Base-by-base conservation (phyloP, 2,113 vertebrate genomes). In the Macrotis lagotis region DNA sequence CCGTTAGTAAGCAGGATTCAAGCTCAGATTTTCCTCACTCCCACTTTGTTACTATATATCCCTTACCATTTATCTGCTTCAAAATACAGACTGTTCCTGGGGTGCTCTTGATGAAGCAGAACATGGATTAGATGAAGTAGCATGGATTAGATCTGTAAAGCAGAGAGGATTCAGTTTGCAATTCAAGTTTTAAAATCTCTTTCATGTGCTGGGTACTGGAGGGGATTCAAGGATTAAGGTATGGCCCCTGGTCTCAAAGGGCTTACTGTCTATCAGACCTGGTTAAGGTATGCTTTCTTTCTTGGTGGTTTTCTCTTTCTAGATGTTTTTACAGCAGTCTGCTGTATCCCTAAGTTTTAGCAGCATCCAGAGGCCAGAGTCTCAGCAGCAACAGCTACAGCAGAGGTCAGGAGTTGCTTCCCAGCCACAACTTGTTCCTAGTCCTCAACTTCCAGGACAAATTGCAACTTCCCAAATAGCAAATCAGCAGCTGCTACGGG, bases 271-370 rank as follows among this genome's bases (percentile, higher is more conserved):
- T 49, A 25, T 37, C 22, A 26, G 53, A 5, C 44, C 48, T 25
- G 3, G 19, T 5, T 8, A 49, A 31, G 25, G 0, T 44, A 31
- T 3, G 8, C 26, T 51, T 44, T 10, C 93, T 2, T 47, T n/a
- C 3, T 31, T 50, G 91, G 10, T 37, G 37, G 9, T 94, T 8
- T 94, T 96, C 97, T 93, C 94, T 95, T 97, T 97, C 88, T 97
- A 99, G 98, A 98, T 99, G 98, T 98, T 98, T 94, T 95, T 98
- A 53, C 98, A 99, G 96, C 98, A 98, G 92, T 98, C 98, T 0
- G 88, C 97, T 0, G 95, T 98, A 14, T 98, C 98, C 53, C 95
- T 98, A 97, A 99, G 97, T 97, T 98, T 98, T 55, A 97, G 97
- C 96, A 98, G 96, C 25, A 50, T 98, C 48, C 98, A 97, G 91